Evolutionary conservation across 1,140 invertebrate genomes (phyloP).

Genomic region (Mesaphorura yosii): DNA sequence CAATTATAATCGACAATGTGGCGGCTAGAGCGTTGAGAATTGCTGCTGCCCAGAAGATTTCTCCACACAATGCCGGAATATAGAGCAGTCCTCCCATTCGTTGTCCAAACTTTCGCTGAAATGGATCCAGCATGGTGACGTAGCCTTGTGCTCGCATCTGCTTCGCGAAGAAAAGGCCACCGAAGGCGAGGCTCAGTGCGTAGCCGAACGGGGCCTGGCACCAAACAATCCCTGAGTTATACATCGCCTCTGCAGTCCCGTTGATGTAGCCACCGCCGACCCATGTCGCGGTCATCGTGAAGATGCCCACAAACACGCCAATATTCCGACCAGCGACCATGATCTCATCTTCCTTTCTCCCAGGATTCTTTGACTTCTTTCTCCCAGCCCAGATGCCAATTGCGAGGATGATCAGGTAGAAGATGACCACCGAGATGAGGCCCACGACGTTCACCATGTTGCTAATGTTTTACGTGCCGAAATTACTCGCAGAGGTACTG

Average conservation of each 20-base stretch:
- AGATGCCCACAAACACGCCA: constrained; percentile 59
- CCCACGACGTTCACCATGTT: constrained; percentile 41
- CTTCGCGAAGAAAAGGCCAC: constrained; percentile 55
- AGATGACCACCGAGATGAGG: constrained; percentile 52
- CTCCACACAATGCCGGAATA: constrained; percentile 63
- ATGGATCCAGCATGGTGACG: constrained; percentile 76
- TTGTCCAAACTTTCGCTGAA: constrained; percentile 61
- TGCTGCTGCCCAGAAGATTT: constrained; percentile 64
- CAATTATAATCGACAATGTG: constrained; percentile 54
- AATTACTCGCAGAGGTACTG: no score
- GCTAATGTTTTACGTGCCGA: no score
- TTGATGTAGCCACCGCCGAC: constrained; percentile 73
- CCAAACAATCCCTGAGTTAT: constrained; percentile 54
- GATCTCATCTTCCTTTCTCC: constrained; percentile 49
- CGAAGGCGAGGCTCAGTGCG: constrained; percentile 57
- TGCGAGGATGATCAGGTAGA: constrained; percentile 54
- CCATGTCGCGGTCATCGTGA: constrained; percentile 59
- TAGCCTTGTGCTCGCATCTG: constrained; percentile 69
- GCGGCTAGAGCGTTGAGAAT: constrained; percentile 63
- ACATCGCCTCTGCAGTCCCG: constrained; percentile 65
- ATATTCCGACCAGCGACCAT: constrained; percentile 63
- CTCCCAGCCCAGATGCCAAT: constrained; percentile 63
- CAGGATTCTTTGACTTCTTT: constrained; percentile 44
- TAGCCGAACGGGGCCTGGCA: constrained; percentile 72
- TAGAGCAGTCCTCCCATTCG: constrained; percentile 64